A percentile compares a stretch with the other conserved stretches of the same genome.
phyloP scores from a whole-genome alignment of 1,140 invertebrate genomes.

The Thalassaphorura encarpata region DNA sequence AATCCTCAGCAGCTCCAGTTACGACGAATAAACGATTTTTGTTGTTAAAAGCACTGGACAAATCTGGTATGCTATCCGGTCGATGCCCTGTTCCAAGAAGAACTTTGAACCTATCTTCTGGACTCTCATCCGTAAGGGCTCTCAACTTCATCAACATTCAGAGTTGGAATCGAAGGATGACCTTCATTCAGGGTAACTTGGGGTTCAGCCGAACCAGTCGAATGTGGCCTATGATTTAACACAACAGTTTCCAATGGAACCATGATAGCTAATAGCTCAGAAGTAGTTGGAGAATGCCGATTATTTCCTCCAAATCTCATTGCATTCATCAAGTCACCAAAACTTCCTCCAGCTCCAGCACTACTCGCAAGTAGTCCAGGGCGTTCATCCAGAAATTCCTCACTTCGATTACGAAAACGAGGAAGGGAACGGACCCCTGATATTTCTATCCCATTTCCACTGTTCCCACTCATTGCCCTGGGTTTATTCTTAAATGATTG shows the following conservation, averaged over 20 bases:
- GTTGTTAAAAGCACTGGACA: not conserved
- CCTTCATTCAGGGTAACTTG: not conserved
- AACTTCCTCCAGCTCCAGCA: constrained; percentile 43
- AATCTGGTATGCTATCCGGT: no score
- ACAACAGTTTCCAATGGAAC: constrained; percentile 61
- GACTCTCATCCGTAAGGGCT: not conserved
- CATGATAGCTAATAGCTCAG: constrained; percentile 50
- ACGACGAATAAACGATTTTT: not conserved
- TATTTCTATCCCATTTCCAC: no score
- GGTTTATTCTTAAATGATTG: no score
- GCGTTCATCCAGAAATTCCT: not conserved
- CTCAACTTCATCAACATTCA: not conserved
- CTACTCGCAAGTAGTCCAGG: not conserved
- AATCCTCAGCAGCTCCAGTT: not conserved
- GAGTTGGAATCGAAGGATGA: not conserved
- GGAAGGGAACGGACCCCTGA: constrained; percentile 23
- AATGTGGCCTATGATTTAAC: no score
- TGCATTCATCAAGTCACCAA: constrained; percentile 65
- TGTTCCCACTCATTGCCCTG: no score
- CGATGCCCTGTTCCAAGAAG: not conserved
- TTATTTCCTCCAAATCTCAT: constrained; percentile 50
- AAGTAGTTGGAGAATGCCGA: constrained; percentile 50
- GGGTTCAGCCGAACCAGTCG: not conserved
- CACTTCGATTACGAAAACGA: constrained; percentile 18
- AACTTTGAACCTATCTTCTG: not conserved